phyloP scores from a whole-genome alignment of 2,888 invertebrate genomes.

The Fragum sueziense region DNA sequence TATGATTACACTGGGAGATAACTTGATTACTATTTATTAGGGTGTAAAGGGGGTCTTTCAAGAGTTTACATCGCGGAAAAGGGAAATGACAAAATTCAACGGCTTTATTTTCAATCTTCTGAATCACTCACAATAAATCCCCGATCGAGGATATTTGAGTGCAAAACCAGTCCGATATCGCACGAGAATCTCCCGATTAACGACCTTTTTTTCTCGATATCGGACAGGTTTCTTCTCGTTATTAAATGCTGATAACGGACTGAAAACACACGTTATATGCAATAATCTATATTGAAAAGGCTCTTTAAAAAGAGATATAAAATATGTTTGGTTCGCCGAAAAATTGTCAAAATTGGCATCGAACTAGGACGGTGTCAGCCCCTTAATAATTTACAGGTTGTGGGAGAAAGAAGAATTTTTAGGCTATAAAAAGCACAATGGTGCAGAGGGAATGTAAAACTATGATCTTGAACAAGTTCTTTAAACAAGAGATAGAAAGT shows the following conservation, averaged over 20 bases:
- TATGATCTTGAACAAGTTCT: not conserved
- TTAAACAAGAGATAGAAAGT: not conserved
- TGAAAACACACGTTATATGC: no score
- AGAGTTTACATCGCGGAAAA: no score
- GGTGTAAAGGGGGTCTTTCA: not conserved
- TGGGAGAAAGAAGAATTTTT: not conserved
- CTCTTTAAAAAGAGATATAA: not conserved
- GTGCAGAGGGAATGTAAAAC: not conserved
- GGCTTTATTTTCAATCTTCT: no score
- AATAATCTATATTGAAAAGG: not conserved
- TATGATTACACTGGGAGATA: no score
- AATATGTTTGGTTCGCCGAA: not conserved
- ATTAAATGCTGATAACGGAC: no score
- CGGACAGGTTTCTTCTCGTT: no score
- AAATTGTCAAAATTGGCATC: not conserved
- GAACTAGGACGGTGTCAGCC: not conserved
- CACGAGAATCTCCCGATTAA: no score
- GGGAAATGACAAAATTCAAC: no score
- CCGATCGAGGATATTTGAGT: no score
- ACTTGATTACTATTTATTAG: not conserved
- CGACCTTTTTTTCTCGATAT: not conserved
- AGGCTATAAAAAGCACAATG: not conserved
- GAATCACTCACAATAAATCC: no score
- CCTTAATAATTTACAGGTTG: not conserved
- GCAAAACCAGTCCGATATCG: no score